These are phyloP conservation scores for Lymantria monacha DNA, from an alignment of 2,888 invertebrate genomes.

Conservation along the genomic window DNA sequence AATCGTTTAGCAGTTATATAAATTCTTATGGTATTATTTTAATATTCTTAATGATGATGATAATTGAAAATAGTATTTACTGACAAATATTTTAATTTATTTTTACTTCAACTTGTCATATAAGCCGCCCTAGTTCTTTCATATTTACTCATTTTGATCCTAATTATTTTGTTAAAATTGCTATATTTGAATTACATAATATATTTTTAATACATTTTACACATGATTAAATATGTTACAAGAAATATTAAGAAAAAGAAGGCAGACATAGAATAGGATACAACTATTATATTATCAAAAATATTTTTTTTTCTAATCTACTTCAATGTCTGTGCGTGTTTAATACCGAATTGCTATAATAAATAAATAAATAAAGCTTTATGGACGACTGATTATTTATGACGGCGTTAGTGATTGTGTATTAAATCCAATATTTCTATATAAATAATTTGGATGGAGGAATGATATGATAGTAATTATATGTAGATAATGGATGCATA, in stretches of 20 bases:
- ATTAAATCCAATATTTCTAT: constrained; percentile 19
- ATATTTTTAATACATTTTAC: too few relatives aligned
- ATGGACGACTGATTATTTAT: constrained; percentile 48
- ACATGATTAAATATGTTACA: too few relatives aligned
- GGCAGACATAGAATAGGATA: constrained; percentile 19
- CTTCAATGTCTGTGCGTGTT: constrained; percentile 65
- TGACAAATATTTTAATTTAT: too few relatives aligned
- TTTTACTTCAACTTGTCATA: too few relatives aligned
- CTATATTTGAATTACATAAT: too few relatives aligned
- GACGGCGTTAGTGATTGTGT: constrained; percentile 19
- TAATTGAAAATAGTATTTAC: too few relatives aligned
- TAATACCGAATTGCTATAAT: constrained; percentile 46
- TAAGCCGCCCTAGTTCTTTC: too few relatives aligned
- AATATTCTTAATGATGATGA: too few relatives aligned
- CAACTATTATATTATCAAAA: constrained; percentile 36
- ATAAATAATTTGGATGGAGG: constrained; percentile 61
- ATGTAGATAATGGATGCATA: constrained; percentile 34
- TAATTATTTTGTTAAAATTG: too few relatives aligned
- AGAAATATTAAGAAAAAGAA: constrained; percentile 24
- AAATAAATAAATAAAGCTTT: constrained; percentile 53
- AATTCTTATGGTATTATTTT: too few relatives aligned
- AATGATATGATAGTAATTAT: constrained; percentile 62
- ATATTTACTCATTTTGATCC: too few relatives aligned
- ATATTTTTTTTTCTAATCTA: constrained; percentile 34
- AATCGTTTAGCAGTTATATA: too few relatives aligned